phyloP scores from a whole-genome alignment of 2,888 invertebrate genomes.

The Melieria omissa region DNA sequence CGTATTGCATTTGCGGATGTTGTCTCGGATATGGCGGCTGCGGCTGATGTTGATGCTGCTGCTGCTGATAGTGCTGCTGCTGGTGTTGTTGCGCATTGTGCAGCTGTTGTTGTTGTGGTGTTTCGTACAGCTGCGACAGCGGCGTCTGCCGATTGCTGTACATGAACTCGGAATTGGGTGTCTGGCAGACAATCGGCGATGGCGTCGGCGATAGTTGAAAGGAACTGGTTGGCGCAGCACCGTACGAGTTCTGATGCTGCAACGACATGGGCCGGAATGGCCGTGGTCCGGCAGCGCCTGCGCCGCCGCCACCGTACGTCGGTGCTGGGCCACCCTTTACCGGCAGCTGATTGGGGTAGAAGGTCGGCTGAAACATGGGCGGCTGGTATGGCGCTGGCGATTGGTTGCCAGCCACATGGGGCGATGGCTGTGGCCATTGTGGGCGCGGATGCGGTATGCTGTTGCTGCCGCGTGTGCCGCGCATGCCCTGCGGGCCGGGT shows the following conservation, averaged over 20 bases:
- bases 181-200: constrained; percentile 70
- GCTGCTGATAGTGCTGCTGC: constrained; percentile 54
- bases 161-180: constrained; percentile 71
- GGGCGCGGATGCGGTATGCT: constrained; percentile 76
- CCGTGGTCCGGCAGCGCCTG: constrained; percentile 65
- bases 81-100: constrained; percentile 51
- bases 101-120: constrained; percentile 62
- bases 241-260: constrained; percentile 60
- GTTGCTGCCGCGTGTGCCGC: constrained; percentile 64
- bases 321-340: constrained; percentile 43
- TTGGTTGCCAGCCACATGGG: constrained; percentile 54
- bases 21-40: constrained; percentile 53
- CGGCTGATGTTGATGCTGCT: constrained; percentile 55
- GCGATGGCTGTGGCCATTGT: constrained; percentile 69
- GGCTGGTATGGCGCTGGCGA: constrained; percentile 63
- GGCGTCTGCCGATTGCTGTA: constrained; percentile 70
- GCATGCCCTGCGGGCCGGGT: constrained; percentile 68
- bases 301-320: constrained; percentile 36
- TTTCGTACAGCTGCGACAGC: constrained; percentile 54
- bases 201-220: constrained; percentile 69
- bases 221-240: constrained; percentile 59
- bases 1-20: constrained; percentile 63
- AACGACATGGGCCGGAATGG: constrained; percentile 67
- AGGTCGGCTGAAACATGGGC: constrained; percentile 45
- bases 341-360: constrained; percentile 45